Base-by-base conservation (phyloP, 2,888 invertebrate species). In the Folsomia manolachei region DNA sequence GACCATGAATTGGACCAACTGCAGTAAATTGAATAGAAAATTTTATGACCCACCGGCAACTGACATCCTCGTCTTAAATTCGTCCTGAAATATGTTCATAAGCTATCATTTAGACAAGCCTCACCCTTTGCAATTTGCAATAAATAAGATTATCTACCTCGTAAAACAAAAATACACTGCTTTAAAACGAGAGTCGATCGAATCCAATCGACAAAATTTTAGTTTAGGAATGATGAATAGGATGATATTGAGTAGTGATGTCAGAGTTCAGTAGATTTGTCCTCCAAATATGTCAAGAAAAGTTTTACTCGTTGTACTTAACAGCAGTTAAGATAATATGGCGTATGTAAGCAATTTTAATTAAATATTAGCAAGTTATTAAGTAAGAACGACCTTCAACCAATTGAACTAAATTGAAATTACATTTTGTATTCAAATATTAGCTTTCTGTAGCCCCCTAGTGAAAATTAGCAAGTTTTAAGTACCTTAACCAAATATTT, bases 1-100 rank as follows among this genome's bases (percentile, higher is more conserved):
- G 63, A 26, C 63, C 63, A 21, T 63, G 63, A 63, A 63, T 63
- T 63, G 26, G 27, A 27, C 19, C n/a, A 26, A 27, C n/a, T n/a
- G 56, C 27, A 27, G 27, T 21, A 26, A 27, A 56, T 56, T 56
- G 21, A 19, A 27, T 26, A 25, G 63, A 63, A 27, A 25, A 63
- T 27, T 63, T 63, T 63, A 63, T 63, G 63, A n/a, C 7, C 24
- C 4, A 9, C 26, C 26, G 25, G 4, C 63, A n/a, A n/a, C n/a
- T n/a, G n/a, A n/a, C 26, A 26, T 63, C 63, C 56, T 56, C n/a
- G 4, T 56, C 18, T 11, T 11, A 9, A 9, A 11, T 9, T 18
- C 51, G 18, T 51, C 18, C 4, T 18, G 4, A 56, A 21, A 56
- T 56, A 56, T 56, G 4, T 7, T 21, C 18, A n/a, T n/a, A n/a